Percentiles rank a stretch among this genome's conserved stretches.
Conservation (phyloP, 2,113 vertebrate genomes). For the Rostratula benghalensis region DNA sequence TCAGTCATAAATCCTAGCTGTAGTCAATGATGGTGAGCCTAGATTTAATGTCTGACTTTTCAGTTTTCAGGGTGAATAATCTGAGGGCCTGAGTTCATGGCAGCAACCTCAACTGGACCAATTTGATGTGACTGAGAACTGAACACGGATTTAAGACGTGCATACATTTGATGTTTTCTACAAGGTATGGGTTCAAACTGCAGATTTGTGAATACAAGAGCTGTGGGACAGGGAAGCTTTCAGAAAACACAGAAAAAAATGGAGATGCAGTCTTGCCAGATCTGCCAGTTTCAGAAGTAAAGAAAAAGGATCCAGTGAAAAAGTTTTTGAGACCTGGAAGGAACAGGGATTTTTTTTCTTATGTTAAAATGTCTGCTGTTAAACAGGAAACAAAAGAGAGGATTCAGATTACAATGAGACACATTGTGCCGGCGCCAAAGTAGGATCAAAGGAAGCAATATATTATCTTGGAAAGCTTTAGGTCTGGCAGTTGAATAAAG, state of each 20-base stretch:
- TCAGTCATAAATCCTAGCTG: slow-evolving; percentile 4
- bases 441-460: slow-evolving; percentile 25
- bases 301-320: not conserved
- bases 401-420: not conserved
- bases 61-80: slow-evolving; percentile 4
- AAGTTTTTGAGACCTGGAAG: not conserved
- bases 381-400: slow-evolving; percentile 32
- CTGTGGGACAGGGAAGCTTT: not conserved
- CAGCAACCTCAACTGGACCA: not conserved
- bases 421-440: not conserved
- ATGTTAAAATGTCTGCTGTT: not conserved
- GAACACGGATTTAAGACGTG: not conserved
- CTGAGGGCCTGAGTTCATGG: not conserved
- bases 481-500: slow-evolving; percentile 46
- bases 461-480: slow-evolving; percentile 47
- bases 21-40: not conserved
- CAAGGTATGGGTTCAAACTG: not conserved
- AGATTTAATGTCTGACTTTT: slow-evolving; percentile 12
- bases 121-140: not conserved
- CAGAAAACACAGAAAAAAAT: not conserved
- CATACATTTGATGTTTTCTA: not conserved
- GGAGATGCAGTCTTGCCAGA: not conserved
- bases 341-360: not conserved
- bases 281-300: not conserved
- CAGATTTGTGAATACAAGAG: not conserved